Evolutionary conservation across 2,797 vertebrate genomes (phyloP), one percentile per base, ranked within the genome.

Genomic region (Balearica regulorum): DNA sequence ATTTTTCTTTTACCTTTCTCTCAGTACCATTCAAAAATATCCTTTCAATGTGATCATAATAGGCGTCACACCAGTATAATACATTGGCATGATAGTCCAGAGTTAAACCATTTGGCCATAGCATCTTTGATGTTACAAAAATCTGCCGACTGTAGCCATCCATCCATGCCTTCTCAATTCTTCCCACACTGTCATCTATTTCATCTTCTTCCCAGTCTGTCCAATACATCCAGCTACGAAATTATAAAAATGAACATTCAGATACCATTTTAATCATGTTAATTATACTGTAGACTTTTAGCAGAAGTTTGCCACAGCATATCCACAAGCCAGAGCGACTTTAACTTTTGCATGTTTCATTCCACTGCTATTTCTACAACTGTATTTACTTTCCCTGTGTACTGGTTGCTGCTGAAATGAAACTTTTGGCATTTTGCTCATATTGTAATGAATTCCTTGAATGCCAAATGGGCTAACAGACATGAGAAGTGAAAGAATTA

Each of bases 121-220:
- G 98, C 99, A 99, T 99, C 98, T 99, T 99, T 78, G 99, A 99
- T 22, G 99, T 99, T 73, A 99, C 99, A 85, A 99, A 99, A 86
- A 99, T 98, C 89, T 98, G 98, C 39, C 99, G 98, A 90, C 98
- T 98, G 89, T 98, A 98, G 81, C 99, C 99, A 11, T 99, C 98
- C 99, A 99, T 99, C 99, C 99, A 99, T 84, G 99, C 99, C 96
- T 98, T 99, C 97, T 99, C 99, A 81, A 99, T 99, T 96, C 99
- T 98, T 85, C 99, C 99, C 62, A 99, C 99, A 94, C 99, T 99
- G 98, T 99, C 99, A 71, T 99, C 99, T 94, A 99, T 98, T 92
- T 99, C 99, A 96, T 99, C 99, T 97, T 99, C 99, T 91, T 99
- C 99, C 99, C 99, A 99, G 98, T 99, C 99, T 29, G 99, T 99